Conservation (phyloP, 1,140 invertebrate genomes). For the Drosophila suzukii region DNA sequence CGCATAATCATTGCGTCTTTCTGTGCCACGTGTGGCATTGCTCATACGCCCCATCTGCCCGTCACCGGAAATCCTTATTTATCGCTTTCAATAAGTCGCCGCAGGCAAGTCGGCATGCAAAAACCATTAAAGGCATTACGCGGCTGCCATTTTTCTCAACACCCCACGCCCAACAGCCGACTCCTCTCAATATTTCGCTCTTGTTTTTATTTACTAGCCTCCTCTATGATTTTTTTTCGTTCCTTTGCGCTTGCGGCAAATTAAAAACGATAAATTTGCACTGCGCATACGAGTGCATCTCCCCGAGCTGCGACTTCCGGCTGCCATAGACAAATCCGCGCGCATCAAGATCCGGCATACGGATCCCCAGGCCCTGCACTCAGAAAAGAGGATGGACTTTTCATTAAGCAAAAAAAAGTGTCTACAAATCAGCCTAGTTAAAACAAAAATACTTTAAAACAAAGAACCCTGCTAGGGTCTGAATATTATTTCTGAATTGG, state of each 20-base stretch:
- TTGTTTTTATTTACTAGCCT: conserved; percentile 47
- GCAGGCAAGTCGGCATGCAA: conserved; percentile 49
- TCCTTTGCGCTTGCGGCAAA: conserved; percentile 70
- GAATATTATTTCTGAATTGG: too few relatives aligned
- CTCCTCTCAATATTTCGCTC: conserved; percentile 22
- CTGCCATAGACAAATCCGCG: conserved; percentile 72
- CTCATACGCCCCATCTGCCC: conserved; percentile 59
- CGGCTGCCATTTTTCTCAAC: conserved; percentile 66
- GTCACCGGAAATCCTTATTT: conserved; percentile 79
- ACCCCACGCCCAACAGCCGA: background rate
- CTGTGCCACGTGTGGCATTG: conserved; percentile 33
- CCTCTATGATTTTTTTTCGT: conserved; percentile 32
- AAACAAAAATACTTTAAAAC: too few relatives aligned
- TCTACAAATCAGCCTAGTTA: too few relatives aligned
- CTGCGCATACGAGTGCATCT: conserved; percentile 49
- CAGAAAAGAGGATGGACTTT: conserved; percentile 9
- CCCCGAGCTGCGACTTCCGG: conserved; percentile 31
- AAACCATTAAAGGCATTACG: conserved; percentile 82
- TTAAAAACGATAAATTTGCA: conserved; percentile 84
- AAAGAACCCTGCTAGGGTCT: too few relatives aligned
- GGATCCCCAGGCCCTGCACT: conserved; percentile 28
- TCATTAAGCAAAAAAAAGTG: background rate
- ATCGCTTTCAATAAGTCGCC: conserved; percentile 83
- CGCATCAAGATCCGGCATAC: conserved; percentile 49
- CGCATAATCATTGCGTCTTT: conserved; percentile 71